Evolutionary conservation across 2,888 invertebrate genomes (phyloP), one percentile per base, ranked within the genome.

Genomic region (Dasysyrphus tricinctus): DNA sequence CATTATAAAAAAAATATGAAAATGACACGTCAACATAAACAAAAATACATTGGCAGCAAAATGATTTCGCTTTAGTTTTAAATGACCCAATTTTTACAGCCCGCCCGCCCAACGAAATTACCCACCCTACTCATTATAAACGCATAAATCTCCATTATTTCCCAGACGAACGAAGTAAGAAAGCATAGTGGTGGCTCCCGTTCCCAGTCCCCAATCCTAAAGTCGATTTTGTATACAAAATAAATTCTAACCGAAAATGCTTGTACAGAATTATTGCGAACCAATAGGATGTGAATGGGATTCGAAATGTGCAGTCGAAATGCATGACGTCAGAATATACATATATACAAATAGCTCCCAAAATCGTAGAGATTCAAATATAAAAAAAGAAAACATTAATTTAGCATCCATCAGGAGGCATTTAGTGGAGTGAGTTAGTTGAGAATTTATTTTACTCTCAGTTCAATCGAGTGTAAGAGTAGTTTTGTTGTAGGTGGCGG

Each of bases 281-380:
- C 54, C 32, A 32, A 34, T 32, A 16, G 1, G n/a, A 32, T 34
- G 8, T n/a, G 32, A 56, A 32, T 56, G 56, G n/a, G 9, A 56
- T 51, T 51, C 7, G 9, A 8, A 56, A 56, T 56, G 56, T 56
- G 56, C 56, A 56, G 32, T 56, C n/a, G 32, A 56, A 56, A 9
- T n/a, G 56, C n/a, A 34, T 56, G 56, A 32, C 56, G 56, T 56
- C 56, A 34, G 32, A 29, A 56, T 32, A 56, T 7, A 56, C 7
- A n/a, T 7, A 56, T 8, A 32, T 5, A 32, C 7, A 56, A 32
- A 32, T 51, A 51, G 32, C 32, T 56, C 56, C 32, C 56, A 32
- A 56, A 56, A 56, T 56, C 12, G 9, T 32, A 56, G 7, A 56
- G 8, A 56, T n/a, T n/a, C 6, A 54, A 29, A 54, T 54, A 54